Evolutionary conservation across 2,797 vertebrate species (phyloP).

Genomic region (Glyptemys insculpta): DNA sequence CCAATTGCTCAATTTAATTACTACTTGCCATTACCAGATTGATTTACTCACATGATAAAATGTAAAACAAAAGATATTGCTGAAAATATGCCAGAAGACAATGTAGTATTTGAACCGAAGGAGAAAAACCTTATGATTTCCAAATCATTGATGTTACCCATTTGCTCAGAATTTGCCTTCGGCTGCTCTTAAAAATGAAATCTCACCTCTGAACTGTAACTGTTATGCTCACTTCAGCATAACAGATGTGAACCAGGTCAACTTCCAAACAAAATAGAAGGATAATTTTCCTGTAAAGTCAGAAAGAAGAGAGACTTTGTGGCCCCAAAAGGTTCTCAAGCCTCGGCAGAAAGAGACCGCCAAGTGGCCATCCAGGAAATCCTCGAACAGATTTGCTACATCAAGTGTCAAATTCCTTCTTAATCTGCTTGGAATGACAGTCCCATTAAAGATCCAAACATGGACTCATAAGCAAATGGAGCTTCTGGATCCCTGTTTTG

Average conservation of each 20-base stretch:
- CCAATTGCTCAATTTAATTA: too few relatives aligned
- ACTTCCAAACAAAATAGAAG: not conserved
- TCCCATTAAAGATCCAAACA: not conserved
- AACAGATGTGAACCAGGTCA: not conserved
- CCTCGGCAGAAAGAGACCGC: not conserved
- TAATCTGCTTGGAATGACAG: constrained; percentile 17
- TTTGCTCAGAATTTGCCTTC: too few relatives aligned
- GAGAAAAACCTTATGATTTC: too few relatives aligned
- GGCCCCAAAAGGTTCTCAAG: not conserved
- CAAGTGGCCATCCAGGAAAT: not conserved
- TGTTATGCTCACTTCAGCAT: not conserved
- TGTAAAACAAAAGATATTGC: too few relatives aligned
- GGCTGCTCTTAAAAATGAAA: too few relatives aligned
- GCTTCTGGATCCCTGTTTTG: too few relatives aligned
- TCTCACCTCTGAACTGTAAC: not conserved
- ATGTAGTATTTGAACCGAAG: too few relatives aligned
- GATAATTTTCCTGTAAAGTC: not conserved
- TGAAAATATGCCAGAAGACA: too few relatives aligned
- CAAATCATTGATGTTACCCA: too few relatives aligned
- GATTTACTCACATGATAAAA: too few relatives aligned
- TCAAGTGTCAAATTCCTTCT: not conserved
- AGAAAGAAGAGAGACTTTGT: not conserved
- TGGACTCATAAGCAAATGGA: not conserved
- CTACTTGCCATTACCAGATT: too few relatives aligned
- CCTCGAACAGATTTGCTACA: not conserved